phyloP scores from a whole-genome alignment of 2,113 vertebrate species.

The Bubo scandiacus region DNA sequence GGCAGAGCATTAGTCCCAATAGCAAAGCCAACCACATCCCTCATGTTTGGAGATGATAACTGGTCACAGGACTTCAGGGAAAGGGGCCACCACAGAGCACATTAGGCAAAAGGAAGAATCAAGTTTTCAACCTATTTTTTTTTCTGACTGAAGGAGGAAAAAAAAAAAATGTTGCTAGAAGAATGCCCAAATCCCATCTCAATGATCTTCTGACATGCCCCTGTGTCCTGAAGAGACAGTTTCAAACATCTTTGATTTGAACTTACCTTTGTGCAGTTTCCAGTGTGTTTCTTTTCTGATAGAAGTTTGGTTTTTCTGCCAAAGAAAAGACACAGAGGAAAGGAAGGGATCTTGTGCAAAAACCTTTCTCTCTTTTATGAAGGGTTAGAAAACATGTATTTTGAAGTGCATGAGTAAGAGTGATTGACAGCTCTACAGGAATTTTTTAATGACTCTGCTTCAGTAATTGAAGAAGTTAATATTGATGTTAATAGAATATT shows the following conservation, averaged over 20 bases:
- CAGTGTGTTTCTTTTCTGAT: not conserved
- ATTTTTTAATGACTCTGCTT: not conserved
- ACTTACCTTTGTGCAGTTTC: not conserved
- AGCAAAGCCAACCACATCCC: not conserved
- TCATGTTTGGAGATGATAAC: not conserved
- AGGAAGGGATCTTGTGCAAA: not conserved
- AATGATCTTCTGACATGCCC: not conserved
- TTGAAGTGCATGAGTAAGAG: not conserved
- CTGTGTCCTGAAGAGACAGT: not conserved
- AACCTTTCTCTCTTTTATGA: not conserved
- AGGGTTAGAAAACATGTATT: not conserved
- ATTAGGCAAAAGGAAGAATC: not conserved
- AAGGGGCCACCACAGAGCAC: rapidly evolving
- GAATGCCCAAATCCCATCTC: not conserved
- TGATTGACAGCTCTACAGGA: not conserved
- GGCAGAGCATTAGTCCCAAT: not conserved
- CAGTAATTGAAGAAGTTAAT: not conserved
- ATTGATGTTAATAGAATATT: not conserved
- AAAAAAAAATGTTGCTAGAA: not conserved
- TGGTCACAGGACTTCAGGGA: not conserved
- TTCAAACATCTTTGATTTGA: not conserved
- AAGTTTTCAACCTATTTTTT: not conserved
- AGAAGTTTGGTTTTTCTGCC: not conserved
- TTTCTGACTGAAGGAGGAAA: not conserved
- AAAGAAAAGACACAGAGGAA: not conserved